Evolutionary conservation across 2,113 vertebrate species (phyloP).

Genomic region (Chloroceryle aenea): DNA sequence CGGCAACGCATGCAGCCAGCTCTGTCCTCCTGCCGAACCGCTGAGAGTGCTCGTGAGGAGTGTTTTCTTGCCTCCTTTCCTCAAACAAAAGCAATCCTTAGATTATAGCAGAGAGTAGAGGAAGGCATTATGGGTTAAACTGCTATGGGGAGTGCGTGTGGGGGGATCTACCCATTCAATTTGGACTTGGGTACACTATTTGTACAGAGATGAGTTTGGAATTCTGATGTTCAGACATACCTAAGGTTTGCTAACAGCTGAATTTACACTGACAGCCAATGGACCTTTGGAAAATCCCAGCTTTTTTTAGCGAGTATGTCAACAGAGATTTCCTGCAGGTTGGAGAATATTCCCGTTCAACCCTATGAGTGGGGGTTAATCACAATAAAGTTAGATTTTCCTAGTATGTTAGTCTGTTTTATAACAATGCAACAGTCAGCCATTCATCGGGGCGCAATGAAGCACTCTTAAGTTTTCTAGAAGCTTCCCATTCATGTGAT

Average conservation of each 20-base stretch:
- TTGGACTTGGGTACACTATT: constrained; percentile 30
- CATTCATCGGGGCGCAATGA: neutral
- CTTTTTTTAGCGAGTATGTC: neutral
- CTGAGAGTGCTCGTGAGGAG: constrained; percentile 53
- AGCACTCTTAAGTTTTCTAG: constrained; percentile 42
- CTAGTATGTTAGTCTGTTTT: neutral
- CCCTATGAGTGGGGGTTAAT: neutral
- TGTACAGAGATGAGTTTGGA: constrained; percentile 24
- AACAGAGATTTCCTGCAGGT: neutral
- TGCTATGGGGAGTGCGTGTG: neutral
- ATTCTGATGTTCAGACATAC: neutral
- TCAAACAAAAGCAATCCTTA: constrained; percentile 65
- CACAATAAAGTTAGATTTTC: neutral
- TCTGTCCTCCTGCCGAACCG: neutral
- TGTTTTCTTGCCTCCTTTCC: constrained; percentile 57
- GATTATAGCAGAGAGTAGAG: constrained; percentile 14
- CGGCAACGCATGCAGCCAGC: neutral
- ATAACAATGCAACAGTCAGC: neutral
- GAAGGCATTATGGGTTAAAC: constrained; percentile 9
- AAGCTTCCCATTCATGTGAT: constrained; percentile 39
- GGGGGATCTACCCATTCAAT: constrained; percentile 23
- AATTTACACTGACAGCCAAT: neutral
- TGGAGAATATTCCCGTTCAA: neutral
- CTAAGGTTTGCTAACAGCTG: neutral
- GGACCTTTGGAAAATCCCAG: constrained; percentile 17